phyloP scores from a whole-genome alignment of 2,797 vertebrate species.

The Falco cherrug region DNA sequence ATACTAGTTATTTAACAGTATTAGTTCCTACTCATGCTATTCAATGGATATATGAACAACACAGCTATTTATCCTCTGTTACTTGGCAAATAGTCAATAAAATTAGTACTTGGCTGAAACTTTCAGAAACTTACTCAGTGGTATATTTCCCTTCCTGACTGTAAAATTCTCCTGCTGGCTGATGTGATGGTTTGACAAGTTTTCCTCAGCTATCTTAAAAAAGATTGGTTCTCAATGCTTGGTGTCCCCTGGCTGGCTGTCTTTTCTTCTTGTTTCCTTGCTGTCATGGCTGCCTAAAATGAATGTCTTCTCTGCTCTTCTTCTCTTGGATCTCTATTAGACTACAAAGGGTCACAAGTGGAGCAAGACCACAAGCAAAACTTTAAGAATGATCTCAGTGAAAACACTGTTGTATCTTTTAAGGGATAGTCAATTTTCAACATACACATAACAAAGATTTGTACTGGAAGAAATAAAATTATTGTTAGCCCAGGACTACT shows the following conservation, averaged over 20 bases:
- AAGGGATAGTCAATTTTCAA: neutral
- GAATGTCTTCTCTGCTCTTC: neutral
- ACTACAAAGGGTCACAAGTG: neutral
- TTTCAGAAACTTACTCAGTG: neutral
- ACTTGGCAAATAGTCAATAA: neutral
- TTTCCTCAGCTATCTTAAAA: neutral
- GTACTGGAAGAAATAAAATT: neutral
- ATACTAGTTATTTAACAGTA: neutral
- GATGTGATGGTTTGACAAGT: neutral
- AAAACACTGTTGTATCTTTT: neutral
- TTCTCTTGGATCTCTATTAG: neutral
- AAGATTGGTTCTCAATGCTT: neutral
- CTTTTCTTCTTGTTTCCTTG: neutral
- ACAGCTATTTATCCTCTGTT: neutral
- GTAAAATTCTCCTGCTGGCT: neutral
- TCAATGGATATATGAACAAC: neutral
- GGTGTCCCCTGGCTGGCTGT: neutral
- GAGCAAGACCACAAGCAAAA: neutral
- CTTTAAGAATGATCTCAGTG: neutral
- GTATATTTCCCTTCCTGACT: neutral
- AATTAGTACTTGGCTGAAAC: neutral
- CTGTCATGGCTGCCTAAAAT: neutral
- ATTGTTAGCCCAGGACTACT: neutral
- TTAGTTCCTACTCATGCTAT: neutral
- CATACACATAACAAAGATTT: neutral